Conservation (phyloP, 2,888 invertebrate genomes). For the Idaea aversata region DNA sequence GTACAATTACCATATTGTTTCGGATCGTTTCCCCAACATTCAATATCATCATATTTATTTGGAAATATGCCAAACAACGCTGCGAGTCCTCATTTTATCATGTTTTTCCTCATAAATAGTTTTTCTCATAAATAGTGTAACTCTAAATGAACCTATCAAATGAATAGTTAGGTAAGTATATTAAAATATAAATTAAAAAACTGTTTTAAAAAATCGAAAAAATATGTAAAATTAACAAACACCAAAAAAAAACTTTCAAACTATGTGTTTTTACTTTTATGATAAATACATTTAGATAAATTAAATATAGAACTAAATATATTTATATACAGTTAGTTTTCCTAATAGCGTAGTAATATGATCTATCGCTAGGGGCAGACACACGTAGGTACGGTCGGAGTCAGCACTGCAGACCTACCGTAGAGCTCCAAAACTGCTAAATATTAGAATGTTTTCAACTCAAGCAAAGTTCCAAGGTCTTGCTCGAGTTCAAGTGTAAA, state of each 20-base stretch:
- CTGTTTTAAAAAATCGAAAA: constrained; percentile 3
- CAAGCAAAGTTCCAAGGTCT: too few species aligned
- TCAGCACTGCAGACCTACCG: too few species aligned
- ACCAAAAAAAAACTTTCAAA: too few species aligned
- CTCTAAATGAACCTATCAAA: neutral
- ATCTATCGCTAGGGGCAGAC: too few species aligned
- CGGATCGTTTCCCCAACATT: neutral
- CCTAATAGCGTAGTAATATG: too few species aligned
- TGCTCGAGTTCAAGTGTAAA: too few species aligned
- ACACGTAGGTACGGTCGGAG: too few species aligned
- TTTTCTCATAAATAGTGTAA: neutral
- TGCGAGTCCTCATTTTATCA: neutral
- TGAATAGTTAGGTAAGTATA: neutral
- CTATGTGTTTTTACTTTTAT: too few species aligned
- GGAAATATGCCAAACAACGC: neutral
- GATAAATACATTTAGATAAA: too few species aligned
- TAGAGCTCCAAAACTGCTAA: too few species aligned
- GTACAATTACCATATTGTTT: neutral
- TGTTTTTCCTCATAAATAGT: neutral
- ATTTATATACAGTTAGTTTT: constrained; percentile 36
- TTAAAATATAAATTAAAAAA: neutral
- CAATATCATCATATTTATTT: neutral
- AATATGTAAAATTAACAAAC: too few species aligned
- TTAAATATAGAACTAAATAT: constrained; percentile 14
- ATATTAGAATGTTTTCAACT: too few species aligned